Percentiles rank a stretch among this genome's conserved stretches.
These are phyloP conservation scores for Bembecia ichneumoniformis DNA, from an alignment of 2,888 invertebrate genomes.

Conservation along the genomic window DNA sequence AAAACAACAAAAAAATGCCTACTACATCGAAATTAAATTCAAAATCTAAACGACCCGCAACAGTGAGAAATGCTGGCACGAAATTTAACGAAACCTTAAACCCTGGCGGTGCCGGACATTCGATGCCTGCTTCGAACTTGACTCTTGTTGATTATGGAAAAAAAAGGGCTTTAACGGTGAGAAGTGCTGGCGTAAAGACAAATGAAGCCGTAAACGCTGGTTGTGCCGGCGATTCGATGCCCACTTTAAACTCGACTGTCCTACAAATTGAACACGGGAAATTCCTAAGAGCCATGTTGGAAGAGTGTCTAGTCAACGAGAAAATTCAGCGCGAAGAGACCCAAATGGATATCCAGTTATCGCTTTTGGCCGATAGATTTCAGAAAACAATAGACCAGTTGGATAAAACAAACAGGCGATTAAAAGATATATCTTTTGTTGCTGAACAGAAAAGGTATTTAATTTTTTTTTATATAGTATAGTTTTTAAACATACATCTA, in stretches of 20 bases:
- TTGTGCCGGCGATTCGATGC: slow-evolving; percentile 9
- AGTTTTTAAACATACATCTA: too few species aligned
- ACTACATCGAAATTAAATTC: too few species aligned
- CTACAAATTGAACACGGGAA: slow-evolving; percentile 48
- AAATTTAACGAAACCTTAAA: too few species aligned
- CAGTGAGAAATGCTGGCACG: too few species aligned
- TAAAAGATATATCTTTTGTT: slow-evolving; percentile 61
- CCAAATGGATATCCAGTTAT: slow-evolving; percentile 55
- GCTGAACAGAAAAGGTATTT: slow-evolving; percentile 55
- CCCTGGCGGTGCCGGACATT: too few species aligned
- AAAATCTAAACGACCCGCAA: too few species aligned
- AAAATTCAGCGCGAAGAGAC: slow-evolving; percentile 52
- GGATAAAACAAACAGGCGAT: slow-evolving; percentile 52
- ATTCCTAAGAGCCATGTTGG: slow-evolving; percentile 44
- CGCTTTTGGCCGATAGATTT: slow-evolving; percentile 53
- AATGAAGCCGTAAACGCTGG: too few species aligned
- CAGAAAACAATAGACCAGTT: slow-evolving; percentile 52
- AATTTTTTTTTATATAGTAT: too few species aligned
- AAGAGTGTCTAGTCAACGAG: slow-evolving; percentile 51
- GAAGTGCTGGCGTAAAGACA: too few species aligned
- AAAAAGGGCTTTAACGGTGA: too few species aligned
- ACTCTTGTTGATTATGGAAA: not conserved
- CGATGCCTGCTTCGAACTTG: not conserved
- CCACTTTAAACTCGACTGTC: slow-evolving; percentile 37
- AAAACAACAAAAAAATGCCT: too few species aligned